Evolutionary conservation across 1,140 invertebrate genomes (phyloP), one percentile per base, ranked within the genome.

Genomic region (Dryas iulia): DNA sequence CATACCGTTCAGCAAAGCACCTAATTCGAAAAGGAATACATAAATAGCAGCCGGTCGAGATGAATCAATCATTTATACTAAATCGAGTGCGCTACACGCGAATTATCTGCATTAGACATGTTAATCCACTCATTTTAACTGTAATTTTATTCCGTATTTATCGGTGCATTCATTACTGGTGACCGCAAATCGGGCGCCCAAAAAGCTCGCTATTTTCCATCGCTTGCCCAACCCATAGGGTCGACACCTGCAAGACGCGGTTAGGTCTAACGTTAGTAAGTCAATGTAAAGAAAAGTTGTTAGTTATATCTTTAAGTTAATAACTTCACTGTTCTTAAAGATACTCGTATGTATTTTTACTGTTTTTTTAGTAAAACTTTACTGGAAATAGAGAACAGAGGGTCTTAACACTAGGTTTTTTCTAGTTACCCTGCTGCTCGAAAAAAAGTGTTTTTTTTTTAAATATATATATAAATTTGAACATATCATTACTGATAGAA

Each of bases 71-170:
- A 88, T 90, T 88, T 83, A 84, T 81, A 82, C 86, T 78, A 83
- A 88, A 84, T 88, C 79, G 82, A 87, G 87, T 83, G 84, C 78
- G 69, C 82, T 83, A 83, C 83, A 87, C 81, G 79, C 85, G 87
- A 89, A 90, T 87, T 88, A 90, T 90, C 87, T 90, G 89, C 87
- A 91, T 91, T 91, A 91, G 89, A 91, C 89, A 91, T 90, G 89
- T 91, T 91, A 91, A 91, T 91, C 89, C 86, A 88, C 87, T 91
- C 89, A 91, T 91, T 91, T 91, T 91, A 91, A 90, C 89, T 87
- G 89, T 91, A 91, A 91, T 91, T 91, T 91, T 91, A 91, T 91
- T 91, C 89, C 81, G 86, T 91, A 91, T 91, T 91, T 91, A 91
- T 91, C 89, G 87, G 86, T 82, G 89, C 89, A 91, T 91, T 91